Base-by-base conservation (phyloP, 2,888 invertebrate species). In the Cenopis cana region DNA sequence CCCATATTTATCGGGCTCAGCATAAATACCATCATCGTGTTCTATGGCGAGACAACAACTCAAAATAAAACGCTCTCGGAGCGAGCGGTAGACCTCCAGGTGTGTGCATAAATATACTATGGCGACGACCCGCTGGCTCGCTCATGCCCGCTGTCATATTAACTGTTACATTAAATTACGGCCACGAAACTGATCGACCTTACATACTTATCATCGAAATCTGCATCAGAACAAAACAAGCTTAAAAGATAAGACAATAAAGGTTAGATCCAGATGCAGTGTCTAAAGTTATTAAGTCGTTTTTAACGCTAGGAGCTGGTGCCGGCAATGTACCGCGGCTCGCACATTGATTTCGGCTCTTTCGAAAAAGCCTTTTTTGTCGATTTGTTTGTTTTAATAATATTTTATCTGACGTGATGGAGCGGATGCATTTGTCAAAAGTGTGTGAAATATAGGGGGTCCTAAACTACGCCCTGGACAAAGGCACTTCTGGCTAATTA, bases 81-180 rank as follows among this genome's bases (percentile, higher is more conserved):
- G 79, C 79, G 82, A 81, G 79, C 79, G 75, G 78, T 77, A 88
- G 91, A 93, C 93, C 93, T 92, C 93, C 93, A 92, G 90, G 93
- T 93, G 93, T 89, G 86, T 89, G 88, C 93, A 93, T 93, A 93
- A 92, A 92, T 93, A 91, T 91, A 85, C 87, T 86, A 87, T 86
- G 85, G 85, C 82, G 91, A 82, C 91, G 87, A 91, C 93, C 93
- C 92, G 93, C 93, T 93, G 93, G 91, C 89, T 87, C 81, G 87
- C 90, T 90, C 93, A 90, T 88, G 91, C 89, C 86, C 81, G 91
- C 93, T 93, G 93, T 93, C 93, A 93, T 92, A 93, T 93, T 93
- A 93, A 92, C 93, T 93, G 92, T 92, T 91, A 93, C 93, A 91
- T 93, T 93, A 93, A 93, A 93, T 93, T 93, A 93, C 92, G 85